These are phyloP conservation scores for Lophius americanus DNA, from an alignment of 2,797 vertebrate species.

Conservation along the genomic window DNA sequence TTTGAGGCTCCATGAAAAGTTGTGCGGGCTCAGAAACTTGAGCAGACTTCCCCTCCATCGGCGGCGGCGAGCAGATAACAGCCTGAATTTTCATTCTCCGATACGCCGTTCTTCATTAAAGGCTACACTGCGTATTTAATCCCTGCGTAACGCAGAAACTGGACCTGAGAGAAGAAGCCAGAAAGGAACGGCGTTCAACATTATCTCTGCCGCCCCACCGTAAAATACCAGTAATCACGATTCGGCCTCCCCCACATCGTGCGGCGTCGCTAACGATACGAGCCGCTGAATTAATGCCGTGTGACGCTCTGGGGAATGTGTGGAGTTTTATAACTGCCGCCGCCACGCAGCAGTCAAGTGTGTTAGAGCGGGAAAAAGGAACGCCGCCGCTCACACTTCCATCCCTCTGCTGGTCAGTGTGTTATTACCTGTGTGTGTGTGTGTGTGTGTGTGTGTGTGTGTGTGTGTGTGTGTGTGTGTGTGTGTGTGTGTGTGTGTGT, in stretches of 20 bases:
- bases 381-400: constrained; percentile 14
- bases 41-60: no score
- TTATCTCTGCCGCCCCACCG: constrained; percentile 33
- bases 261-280: constrained; percentile 70
- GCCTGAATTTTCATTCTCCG: no score
- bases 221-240: constrained; percentile 59
- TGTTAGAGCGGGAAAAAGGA: constrained; percentile 46
- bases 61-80: no score
- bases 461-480: no score
- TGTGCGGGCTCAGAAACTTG: no score
- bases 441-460: no score
- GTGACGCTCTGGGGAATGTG: constrained; percentile 62
- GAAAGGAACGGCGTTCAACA: constrained; percentile 3
- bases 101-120: no score
- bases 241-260: constrained; percentile 53
- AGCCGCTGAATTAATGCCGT: constrained; percentile 63
- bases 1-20: no score
- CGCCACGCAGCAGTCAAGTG: constrained; percentile 35
- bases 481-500: no score
- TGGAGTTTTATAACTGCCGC: constrained; percentile 64
- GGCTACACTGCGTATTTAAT: neutral
- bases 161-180: constrained; percentile 9
- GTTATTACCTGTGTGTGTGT: neutral
- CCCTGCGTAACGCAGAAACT: neutral
- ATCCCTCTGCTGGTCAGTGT: neutral